Percentiles rank a stretch among this genome's conserved stretches.
These are phyloP conservation scores for Xenus cinereus DNA, from an alignment of 2,113 vertebrate genomes.

Conservation along the genomic window DNA sequence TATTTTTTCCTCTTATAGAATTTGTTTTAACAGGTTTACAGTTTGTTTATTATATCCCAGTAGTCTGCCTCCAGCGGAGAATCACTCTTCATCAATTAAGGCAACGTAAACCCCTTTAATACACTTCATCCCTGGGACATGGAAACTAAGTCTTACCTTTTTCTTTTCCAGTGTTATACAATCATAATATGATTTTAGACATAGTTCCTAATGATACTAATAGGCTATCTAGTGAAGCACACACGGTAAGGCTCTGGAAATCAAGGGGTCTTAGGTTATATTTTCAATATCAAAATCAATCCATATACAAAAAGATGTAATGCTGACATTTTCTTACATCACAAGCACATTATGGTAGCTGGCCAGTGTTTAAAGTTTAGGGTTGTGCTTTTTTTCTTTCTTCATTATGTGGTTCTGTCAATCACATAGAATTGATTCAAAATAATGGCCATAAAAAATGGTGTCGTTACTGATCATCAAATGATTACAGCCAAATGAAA, in stretches of 20 bases:
- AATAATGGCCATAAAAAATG: background rate
- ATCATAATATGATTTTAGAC: background rate
- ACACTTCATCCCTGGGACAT: background rate
- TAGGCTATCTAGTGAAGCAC: background rate
- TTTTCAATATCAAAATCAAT: background rate
- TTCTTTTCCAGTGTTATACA: background rate
- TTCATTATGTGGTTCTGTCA: slow-evolving; percentile 20
- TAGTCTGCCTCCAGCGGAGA: background rate
- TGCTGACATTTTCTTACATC: background rate
- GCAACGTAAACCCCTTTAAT: background rate
- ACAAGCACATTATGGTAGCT: background rate
- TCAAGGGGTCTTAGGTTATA: background rate
- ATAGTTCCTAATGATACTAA: accelerated
- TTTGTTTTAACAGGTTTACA: background rate
- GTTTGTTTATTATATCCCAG: background rate
- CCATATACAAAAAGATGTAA: background rate
- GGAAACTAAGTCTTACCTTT: background rate
- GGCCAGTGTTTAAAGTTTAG: background rate
- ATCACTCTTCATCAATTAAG: background rate
- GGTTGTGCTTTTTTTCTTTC: background rate
- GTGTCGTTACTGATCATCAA: background rate
- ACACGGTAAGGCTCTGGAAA: background rate
- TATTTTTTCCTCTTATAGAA: background rate
- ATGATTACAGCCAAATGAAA: background rate
- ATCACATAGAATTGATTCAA: background rate